phyloP scores from a whole-genome alignment of 1,140 invertebrate species.

The Tetragnatha versicolor region DNA sequence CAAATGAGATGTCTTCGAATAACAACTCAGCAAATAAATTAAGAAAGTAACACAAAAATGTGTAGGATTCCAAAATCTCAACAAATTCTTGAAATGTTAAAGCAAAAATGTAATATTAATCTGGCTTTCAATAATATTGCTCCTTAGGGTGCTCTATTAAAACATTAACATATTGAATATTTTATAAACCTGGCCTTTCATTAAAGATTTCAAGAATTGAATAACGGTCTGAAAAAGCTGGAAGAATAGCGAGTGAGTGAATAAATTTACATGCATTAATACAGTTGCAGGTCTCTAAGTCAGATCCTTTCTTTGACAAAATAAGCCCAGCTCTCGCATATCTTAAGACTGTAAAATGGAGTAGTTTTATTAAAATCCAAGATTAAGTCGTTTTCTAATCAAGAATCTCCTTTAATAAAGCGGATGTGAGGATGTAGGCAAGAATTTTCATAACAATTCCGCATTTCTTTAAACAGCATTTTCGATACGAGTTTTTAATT shows the following conservation, averaged over 20 bases:
- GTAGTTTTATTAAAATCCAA: constrained; percentile 16
- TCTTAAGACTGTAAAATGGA: not conserved
- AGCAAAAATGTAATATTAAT: constrained; percentile 4
- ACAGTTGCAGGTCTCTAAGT: not conserved
- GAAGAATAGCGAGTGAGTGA: constrained; percentile 4
- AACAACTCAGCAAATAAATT: too few species aligned
- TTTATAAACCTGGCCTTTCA: constrained; percentile 20
- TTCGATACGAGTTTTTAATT: constrained; percentile 30
- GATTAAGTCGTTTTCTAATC: constrained; percentile 35
- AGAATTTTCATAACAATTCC: constrained; percentile 2
- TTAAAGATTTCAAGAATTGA: constrained; percentile 20
- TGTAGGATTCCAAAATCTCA: too few species aligned
- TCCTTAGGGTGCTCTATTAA: constrained; percentile 1
- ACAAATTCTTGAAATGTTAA: not conserved
- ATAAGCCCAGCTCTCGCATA: constrained; percentile 1
- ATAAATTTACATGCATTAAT: constrained; percentile 35
- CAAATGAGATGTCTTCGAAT: too few species aligned
- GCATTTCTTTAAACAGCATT: not conserved
- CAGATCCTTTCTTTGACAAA: constrained; percentile 12
- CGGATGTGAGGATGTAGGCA: not conserved
- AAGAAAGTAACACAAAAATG: too few species aligned
- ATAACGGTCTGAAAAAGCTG: constrained; percentile 6
- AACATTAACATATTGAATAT: not conserved
- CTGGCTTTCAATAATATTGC: constrained; percentile 11
- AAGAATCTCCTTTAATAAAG: constrained; percentile 12